Conservation (phyloP, 2,113 vertebrate species). For the Pontoporia blainvillei region DNA sequence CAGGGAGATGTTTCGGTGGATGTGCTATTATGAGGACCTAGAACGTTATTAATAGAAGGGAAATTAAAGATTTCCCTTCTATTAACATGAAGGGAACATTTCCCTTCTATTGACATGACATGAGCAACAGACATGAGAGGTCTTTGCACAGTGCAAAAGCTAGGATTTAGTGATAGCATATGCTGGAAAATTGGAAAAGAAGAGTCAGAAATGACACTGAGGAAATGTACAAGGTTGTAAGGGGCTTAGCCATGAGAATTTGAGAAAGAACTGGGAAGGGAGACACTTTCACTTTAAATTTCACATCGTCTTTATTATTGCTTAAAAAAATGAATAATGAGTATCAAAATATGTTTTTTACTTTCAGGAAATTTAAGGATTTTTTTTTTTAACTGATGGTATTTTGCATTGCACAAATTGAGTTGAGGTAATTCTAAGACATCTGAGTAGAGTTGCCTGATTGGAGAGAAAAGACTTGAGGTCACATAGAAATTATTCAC, state of each 20-base stretch:
- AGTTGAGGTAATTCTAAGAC: slow-evolving; percentile 28
- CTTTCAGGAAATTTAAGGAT: background rate
- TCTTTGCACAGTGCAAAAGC: background rate
- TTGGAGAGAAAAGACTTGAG: slow-evolving; percentile 20
- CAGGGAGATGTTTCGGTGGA: background rate
- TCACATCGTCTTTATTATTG: background rate
- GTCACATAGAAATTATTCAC: slow-evolving; percentile 19
- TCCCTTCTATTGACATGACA: no score
- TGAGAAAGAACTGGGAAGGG: background rate
- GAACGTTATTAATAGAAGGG: background rate
- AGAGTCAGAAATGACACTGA: background rate
- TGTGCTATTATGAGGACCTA: background rate
- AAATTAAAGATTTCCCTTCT: background rate
- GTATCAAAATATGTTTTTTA: background rate
- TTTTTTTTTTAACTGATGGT: background rate
- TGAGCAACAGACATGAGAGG: background rate
- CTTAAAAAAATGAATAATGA: background rate
- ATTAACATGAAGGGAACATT: no score
- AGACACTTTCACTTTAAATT: background rate
- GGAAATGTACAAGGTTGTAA: background rate
- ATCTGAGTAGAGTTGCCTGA: background rate
- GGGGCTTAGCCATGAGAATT: background rate
- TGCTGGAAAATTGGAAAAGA: background rate
- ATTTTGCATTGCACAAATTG: background rate
- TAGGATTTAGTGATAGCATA: background rate